Evolutionary conservation across 2,888 invertebrate species (phyloP), one percentile per base, ranked within the genome.

Genomic region (Netelia melanura): DNA sequence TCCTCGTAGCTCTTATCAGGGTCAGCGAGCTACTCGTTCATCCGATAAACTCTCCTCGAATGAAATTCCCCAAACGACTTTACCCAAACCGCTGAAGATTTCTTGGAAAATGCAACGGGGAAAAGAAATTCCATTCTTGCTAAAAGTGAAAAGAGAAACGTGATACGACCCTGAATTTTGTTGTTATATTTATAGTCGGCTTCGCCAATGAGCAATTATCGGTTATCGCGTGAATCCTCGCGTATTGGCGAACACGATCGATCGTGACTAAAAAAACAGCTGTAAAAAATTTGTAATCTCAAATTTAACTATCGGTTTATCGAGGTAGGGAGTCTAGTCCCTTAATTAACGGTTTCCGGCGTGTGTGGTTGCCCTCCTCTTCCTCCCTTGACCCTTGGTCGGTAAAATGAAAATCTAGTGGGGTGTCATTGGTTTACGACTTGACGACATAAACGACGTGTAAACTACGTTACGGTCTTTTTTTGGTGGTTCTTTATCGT

Each of bases 381-480:
- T 8, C 1, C 25, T 61, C 14, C 10, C 14, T 67, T 23, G 44
- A 58, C 58, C 23, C 72, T 10, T 17, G 54, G 52, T 70, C 56
- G 43, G 62, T 25, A 9, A 78, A 78, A 80, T 58, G 74, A 65
- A 81, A 84, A 74, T 81, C 74, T 74, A 68, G 48, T 70, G 72
- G 68, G 61, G 58, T 74, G 72, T 74, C 77, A 68, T 25, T 54
- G 44, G 54, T 81, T 84, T 77, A 77, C 72, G 76, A 83, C 62
- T 43, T 74, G 48, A 56, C 38, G 68, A 38, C 58, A 30, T 70
- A 80, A 75, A 54, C 71, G 67, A 38, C 79, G 43, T 62, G 56
- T 54, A 68, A 17, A n/a, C 54, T 38, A 54, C 11, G 71, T 62
- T 14, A 43, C 23, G 43, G 21, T 79, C 48, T 17, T 70, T 70